Percentiles rank a stretch among this genome's conserved stretches.
Evolutionary conservation across 2,113 vertebrate species (phyloP).

Genomic region (Anhinga rufa): DNA sequence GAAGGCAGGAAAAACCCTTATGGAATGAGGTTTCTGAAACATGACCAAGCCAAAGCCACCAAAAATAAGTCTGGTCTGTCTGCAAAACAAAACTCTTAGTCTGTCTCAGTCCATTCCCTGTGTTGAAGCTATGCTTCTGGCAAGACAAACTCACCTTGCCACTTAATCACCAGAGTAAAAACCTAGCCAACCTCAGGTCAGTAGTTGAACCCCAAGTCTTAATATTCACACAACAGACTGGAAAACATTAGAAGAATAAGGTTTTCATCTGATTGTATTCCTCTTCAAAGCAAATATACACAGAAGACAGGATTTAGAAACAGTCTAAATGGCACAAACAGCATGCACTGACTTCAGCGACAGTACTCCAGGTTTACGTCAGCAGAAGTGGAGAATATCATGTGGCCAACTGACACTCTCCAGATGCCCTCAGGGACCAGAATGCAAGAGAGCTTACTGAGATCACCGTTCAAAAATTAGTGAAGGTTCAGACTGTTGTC

Average conservation of each 20-base stretch:
- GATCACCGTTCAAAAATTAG: not conserved
- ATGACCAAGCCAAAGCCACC: slow-evolving; percentile 47
- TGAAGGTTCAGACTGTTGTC: not conserved
- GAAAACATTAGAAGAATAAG: not conserved
- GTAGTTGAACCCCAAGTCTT: not conserved
- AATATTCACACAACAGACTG: not conserved
- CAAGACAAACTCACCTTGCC: not conserved
- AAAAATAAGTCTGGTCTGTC: slow-evolving; percentile 50
- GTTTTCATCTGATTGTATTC: not conserved
- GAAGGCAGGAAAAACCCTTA: slow-evolving; percentile 24
- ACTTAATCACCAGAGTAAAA: not conserved
- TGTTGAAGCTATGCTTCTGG: not conserved
- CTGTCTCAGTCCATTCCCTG: slow-evolving; percentile 9
- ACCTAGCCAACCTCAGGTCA: not conserved
- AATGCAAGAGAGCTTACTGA: not conserved
- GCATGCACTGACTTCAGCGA: not conserved
- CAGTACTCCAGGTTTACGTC: not conserved
- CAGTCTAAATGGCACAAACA: not conserved
- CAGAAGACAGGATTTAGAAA: not conserved
- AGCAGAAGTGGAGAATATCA: not conserved
- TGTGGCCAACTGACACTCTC: not conserved
- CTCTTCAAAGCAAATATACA: slow-evolving; percentile 10
- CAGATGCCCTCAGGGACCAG: not conserved
- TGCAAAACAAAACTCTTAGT: slow-evolving; percentile 44
- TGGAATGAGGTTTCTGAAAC: slow-evolving; percentile 59